Conservation (phyloP, 1,140 invertebrate species). For the Ganaspis sp. region DNA sequence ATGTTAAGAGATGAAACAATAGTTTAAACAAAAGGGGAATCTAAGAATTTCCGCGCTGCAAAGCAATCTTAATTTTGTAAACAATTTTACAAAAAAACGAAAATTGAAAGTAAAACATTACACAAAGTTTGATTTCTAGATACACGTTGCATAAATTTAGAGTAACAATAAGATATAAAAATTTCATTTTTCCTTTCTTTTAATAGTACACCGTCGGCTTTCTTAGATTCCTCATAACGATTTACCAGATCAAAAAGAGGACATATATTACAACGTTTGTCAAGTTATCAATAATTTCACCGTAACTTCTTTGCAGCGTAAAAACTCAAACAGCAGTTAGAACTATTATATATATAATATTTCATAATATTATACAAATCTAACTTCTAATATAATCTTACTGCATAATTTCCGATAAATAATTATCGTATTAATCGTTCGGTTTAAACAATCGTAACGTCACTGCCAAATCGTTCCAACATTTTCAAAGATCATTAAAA, state of each 20-base stretch:
- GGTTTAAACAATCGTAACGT: neutral
- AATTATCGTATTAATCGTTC: neutral
- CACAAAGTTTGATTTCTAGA: too few species aligned
- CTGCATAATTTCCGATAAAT: neutral
- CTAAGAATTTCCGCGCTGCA: conserved; percentile 13
- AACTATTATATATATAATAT: conserved; percentile 29
- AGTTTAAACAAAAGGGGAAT: conserved; percentile 9
- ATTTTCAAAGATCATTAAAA: neutral
- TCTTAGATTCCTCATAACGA: conserved; percentile 13
- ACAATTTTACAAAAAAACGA: neutral
- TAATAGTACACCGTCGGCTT: neutral
- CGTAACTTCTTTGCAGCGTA: conserved; percentile 16
- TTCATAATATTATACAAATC: conserved; percentile 23
- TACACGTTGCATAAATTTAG: too few species aligned
- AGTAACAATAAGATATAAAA: neutral
- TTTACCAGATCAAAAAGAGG: neutral
- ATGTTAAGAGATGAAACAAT: conserved; percentile 8
- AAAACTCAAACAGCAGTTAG: conserved; percentile 21
- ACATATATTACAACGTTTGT: conserved; percentile 8
- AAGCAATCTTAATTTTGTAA: neutral
- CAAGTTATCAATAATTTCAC: neutral
- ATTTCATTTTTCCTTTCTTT: neutral
- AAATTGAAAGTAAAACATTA: too few species aligned
- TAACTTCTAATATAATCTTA: conserved; percentile 13
- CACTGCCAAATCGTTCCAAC: neutral